Evolutionary conservation across 2,113 vertebrate genomes (phyloP).

Genomic region (Ophthalmolycus amberensis): DNA sequence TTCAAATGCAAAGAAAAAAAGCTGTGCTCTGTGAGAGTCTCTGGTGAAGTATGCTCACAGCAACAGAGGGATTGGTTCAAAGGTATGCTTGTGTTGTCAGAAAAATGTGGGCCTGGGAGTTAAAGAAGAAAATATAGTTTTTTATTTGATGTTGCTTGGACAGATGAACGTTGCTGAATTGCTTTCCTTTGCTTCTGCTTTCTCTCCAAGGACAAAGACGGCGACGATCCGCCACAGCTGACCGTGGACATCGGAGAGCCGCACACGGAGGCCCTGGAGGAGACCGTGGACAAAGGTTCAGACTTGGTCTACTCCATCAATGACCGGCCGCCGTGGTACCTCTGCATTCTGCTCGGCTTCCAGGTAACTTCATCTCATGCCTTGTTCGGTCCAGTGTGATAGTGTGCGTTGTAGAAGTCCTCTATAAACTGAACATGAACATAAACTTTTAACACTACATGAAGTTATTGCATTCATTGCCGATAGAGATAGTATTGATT

Average conservation of each 20-base stretch:
- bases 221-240: constrained; percentile 57
- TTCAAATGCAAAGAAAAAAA: background rate
- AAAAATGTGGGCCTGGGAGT: background rate
- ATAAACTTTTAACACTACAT: background rate
- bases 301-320: constrained; percentile 82
- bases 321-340: constrained; percentile 84
- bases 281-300: constrained; percentile 19
- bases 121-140: background rate
- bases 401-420: background rate
- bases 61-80: background rate
- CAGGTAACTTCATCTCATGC: constrained; percentile 71
- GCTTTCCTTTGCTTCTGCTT: constrained; percentile 6
- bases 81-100: background rate
- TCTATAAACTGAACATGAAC: background rate
- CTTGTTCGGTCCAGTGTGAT: background rate
- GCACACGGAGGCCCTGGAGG: constrained; percentile 43
- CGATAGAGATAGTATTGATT: background rate
- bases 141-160: constrained; percentile 7
- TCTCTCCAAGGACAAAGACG: constrained; percentile 63
- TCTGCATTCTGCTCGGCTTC: constrained; percentile 84
- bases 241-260: constrained; percentile 38
- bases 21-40: background rate
- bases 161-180: background rate
- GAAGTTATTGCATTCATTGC: background rate
- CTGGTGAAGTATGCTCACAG: background rate